Evolutionary conservation across 2,797 vertebrate species (phyloP).

Genomic region (Setipinna tenuifilis): DNA sequence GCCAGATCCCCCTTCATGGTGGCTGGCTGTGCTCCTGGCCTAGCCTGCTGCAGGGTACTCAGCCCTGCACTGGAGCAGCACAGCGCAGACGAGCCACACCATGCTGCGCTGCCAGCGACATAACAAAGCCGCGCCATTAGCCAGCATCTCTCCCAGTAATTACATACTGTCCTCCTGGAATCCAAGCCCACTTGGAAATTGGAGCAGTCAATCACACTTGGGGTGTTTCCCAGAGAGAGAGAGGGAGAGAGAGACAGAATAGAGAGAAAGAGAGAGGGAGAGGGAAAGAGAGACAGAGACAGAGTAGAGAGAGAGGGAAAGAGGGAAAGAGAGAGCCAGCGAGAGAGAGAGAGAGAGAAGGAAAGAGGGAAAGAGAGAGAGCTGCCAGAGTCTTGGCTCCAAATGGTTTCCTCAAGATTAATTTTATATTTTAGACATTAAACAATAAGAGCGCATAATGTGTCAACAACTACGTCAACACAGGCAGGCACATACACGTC

Average conservation of each 20-base stretch:
- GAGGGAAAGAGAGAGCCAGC: background rate
- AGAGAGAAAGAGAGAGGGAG: background rate
- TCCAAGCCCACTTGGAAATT: constrained; percentile 25
- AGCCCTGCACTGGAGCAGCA: too few species aligned
- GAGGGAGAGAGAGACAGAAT: background rate
- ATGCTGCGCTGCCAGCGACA: too few species aligned
- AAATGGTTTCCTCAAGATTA: background rate
- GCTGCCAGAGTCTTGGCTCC: background rate
- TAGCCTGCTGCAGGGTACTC: too few species aligned
- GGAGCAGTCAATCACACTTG: constrained; percentile 34
- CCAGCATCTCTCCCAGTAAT: too few species aligned
- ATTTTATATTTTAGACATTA: background rate
- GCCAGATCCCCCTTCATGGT: too few species aligned
- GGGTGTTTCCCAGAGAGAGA: constrained; percentile 29
- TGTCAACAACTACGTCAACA: background rate
- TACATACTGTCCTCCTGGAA: constrained; percentile 10
- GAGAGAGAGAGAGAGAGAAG: background rate
- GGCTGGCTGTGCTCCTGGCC: too few species aligned
- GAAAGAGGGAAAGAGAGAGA: background rate
- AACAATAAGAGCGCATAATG: background rate
- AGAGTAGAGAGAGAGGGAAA: background rate
- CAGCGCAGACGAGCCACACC: too few species aligned
- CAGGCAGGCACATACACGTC: background rate
- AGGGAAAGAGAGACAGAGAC: background rate
- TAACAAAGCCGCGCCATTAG: too few species aligned